Base-by-base conservation (phyloP, 2,113 vertebrate genomes). In the Perca schrenkii region DNA sequence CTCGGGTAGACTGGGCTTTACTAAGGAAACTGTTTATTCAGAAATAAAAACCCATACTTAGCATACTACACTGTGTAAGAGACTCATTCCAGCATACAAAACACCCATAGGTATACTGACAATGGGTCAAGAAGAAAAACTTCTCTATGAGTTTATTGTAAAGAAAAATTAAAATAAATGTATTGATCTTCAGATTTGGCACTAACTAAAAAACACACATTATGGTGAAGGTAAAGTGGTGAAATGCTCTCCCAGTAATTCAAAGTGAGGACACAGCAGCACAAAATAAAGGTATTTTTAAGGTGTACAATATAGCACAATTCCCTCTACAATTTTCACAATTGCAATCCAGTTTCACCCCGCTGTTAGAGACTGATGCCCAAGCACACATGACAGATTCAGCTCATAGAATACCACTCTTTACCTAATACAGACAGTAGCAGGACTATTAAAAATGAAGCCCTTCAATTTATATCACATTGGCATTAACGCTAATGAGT, bases 401-500 rank as follows among this genome's bases (percentile, higher is more conserved):
- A 13, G 21, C 62, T 84, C 71, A 63, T 52, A 70, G 63, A 82
- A 56, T 43, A 40, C 50, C 71, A 40, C 60, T 62, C 64, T 80
- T 89, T 70, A 74, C 50, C 74, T 68, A 62, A 49, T 54, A 58
- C 58, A 85, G 77, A 77, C 69, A 78, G 70, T 40, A 84, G 74
- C 70, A 66, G 65, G 75, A 73, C 79, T 62, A 80, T 90, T 90
- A 85, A 74, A 84, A 88, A 74, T 81, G 79, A 84, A 65, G 50
- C 63, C 83, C 3, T 67, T 86, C 80, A 86, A 64, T 91, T 87
- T 63, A 74, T 80, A 85, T 84, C 76, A 80, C 1, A 16, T 61
- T 82, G 68, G 85, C 82, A 91, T 92, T 91, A 89, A 84, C 68
- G 54, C 78, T 91, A 93, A 94, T 91, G 88, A 92, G 83, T 86